Conservation (phyloP, 1,140 invertebrate genomes). For the Platyscapa corneri region DNA sequence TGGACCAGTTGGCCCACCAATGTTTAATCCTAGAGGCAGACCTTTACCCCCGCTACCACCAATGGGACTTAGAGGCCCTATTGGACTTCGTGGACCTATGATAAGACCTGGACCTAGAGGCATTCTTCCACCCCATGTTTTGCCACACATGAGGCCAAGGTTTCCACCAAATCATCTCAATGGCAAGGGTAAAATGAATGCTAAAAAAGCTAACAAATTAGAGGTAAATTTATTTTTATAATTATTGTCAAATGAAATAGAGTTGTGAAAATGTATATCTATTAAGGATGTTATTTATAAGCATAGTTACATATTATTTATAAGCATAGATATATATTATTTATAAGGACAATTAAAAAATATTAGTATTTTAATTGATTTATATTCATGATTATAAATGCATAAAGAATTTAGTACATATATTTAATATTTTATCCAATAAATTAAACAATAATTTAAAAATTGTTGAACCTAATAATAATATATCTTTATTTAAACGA, state of each 20-base stretch:
- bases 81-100: conserved; percentile 59
- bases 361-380: too few species aligned
- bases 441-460: too few species aligned
- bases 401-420: too few species aligned
- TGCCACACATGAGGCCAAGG: conserved; percentile 64
- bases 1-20: conserved; percentile 55
- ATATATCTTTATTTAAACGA: too few species aligned
- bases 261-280: background rate
- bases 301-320: too few species aligned
- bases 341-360: too few species aligned
- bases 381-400: too few species aligned
- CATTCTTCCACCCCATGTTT: conserved; percentile 56
- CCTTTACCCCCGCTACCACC: conserved; percentile 60
- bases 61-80: conserved; percentile 56
- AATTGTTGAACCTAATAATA: too few species aligned
- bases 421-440: too few species aligned
- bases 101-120: conserved; percentile 61
- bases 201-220: conserved; percentile 63
- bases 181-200: conserved; percentile 61
- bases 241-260: background rate
- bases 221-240: conserved; percentile 57
- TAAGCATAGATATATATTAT: too few species aligned
- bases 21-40: conserved; percentile 61
- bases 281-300: background rate
- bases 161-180: conserved; percentile 58